These are phyloP conservation scores for Strigops habroptila DNA, from an alignment of 2,113 vertebrate species.

Conservation along the genomic window DNA sequence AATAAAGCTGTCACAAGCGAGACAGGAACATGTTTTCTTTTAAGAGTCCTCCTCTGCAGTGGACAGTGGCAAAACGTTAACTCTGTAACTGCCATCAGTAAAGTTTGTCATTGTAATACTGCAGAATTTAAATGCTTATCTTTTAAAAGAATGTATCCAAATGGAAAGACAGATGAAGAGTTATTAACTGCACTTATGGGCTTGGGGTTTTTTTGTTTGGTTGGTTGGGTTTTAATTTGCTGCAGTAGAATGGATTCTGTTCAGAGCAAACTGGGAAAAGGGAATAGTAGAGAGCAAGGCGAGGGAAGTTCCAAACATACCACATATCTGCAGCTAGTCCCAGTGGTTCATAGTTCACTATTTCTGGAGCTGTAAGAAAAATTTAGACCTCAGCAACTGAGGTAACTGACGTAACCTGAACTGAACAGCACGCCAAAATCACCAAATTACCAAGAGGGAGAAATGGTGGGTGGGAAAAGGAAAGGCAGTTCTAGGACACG, in stretches of 20 bases:
- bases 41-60: not conserved
- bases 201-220: not conserved
- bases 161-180: not conserved
- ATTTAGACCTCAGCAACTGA: conserved; percentile 2
- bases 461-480: not conserved
- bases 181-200: not conserved
- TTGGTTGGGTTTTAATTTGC: not conserved
- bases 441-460: not conserved
- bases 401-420: not conserved
- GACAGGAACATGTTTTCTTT: not conserved
- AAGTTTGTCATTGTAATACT: not conserved
- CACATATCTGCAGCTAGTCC: conserved; percentile 97
- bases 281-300: not conserved
- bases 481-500: not conserved
- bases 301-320: conserved; percentile 70
- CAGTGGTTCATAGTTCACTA: conserved; percentile 94
- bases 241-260: not conserved
- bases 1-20: not conserved
- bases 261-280: not conserved
- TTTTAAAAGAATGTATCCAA: not conserved
- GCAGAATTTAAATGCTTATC: not conserved
- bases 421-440: not conserved
- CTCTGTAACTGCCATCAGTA: not conserved
- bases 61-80: not conserved
- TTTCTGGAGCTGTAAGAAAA: conserved; percentile 93